These are phyloP conservation scores for Coremacera marginata DNA, from an alignment of 2,888 invertebrate species.

Conservation along the genomic window DNA sequence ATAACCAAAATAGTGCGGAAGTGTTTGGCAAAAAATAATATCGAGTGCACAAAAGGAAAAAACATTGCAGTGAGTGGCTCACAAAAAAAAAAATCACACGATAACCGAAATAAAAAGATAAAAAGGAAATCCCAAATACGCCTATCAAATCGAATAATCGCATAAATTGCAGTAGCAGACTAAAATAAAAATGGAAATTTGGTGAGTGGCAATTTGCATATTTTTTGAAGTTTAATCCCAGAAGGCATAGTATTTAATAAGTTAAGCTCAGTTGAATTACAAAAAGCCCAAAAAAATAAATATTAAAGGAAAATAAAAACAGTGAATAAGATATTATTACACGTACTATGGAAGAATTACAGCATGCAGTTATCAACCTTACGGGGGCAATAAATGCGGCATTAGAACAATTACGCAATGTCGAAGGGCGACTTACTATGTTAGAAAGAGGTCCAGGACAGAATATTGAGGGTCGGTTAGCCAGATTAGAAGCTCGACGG, in stretches of 20 bases:
- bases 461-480: not conserved
- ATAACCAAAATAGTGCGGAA: not conserved
- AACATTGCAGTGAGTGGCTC: not conserved
- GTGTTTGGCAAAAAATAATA: not conserved
- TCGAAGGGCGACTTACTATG: not conserved
- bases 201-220: not conserved
- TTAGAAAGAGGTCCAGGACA: not conserved
- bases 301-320: not conserved
- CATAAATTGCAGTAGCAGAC: not conserved
- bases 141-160: not conserved
- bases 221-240: no score
- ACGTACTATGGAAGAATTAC: not conserved
- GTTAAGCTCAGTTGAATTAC: not conserved
- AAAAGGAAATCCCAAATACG: no score
- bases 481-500: not conserved
- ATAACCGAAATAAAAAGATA: no score
- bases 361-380: not conserved
- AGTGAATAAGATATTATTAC: not conserved
- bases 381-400: not conserved
- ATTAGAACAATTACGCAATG: not conserved
- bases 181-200: not conserved
- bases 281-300: not conserved
- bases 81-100: no score
- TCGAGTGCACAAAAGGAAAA: not conserved
- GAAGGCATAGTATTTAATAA: no score